A percentile compares a stretch with the other conserved stretches of the same genome.
These are phyloP conservation scores for Microctenopoma steveboyesi DNA, from an alignment of 2,797 vertebrate species.

Conservation along the genomic window DNA sequence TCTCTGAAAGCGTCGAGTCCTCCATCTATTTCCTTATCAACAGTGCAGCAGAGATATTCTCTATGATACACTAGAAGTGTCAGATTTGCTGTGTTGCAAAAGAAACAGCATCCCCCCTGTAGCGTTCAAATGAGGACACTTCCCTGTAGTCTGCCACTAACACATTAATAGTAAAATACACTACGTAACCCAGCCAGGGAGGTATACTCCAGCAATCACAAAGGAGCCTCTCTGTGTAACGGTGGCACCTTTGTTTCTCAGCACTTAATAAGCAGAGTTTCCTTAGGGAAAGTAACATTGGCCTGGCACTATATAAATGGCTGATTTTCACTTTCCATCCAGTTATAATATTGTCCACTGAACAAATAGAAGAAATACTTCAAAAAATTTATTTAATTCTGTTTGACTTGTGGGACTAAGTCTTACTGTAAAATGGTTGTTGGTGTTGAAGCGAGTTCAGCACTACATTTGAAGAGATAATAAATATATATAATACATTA, in stretches of 20 bases:
- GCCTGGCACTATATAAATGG: slow-evolving; percentile 51
- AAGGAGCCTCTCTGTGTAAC: slow-evolving; percentile 68
- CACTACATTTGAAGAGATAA: slow-evolving; percentile 35
- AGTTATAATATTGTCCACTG: slow-evolving; percentile 54
- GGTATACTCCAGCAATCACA: slow-evolving; percentile 66
- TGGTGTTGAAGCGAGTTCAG: slow-evolving; percentile 38
- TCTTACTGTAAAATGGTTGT: slow-evolving; percentile 49
- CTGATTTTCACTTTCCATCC: slow-evolving; percentile 56
- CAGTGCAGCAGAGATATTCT: slow-evolving; percentile 42
- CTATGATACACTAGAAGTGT: slow-evolving; percentile 40
- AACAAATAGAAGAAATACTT: slow-evolving; percentile 65
- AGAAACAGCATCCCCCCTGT: slow-evolving; percentile 39
- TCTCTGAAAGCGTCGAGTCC: slow-evolving; percentile 46
- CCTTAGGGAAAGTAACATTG: slow-evolving; percentile 57
- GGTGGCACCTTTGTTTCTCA: slow-evolving; percentile 57
- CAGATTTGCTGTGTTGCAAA: slow-evolving; percentile 34
- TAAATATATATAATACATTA: too few species aligned
- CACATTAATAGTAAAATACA: slow-evolving; percentile 49
- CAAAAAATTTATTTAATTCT: slow-evolving; percentile 70
- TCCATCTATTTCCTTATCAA: slow-evolving; percentile 30
- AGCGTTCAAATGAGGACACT: slow-evolving; percentile 69
- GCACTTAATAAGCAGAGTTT: slow-evolving; percentile 59
- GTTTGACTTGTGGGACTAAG: slow-evolving; percentile 64
- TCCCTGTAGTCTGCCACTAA: slow-evolving; percentile 61
- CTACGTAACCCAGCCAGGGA: slow-evolving; percentile 42